Evolutionary conservation across 2,797 vertebrate species (phyloP).

Genomic region (Cirrhinus mrigala): DNA sequence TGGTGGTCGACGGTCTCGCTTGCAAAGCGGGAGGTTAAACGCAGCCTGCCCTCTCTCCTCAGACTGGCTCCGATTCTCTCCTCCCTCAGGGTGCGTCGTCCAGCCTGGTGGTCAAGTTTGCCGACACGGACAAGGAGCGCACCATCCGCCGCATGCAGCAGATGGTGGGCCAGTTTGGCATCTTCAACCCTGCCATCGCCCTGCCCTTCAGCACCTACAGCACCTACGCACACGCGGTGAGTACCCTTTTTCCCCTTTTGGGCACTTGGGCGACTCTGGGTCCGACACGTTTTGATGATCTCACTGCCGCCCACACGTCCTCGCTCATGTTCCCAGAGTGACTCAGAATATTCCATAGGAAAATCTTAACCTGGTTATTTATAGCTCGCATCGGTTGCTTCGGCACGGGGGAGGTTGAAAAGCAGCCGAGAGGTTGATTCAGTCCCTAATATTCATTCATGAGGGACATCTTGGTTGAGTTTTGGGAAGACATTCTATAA

Average conservation of each 20-base stretch:
- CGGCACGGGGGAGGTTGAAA: conserved; percentile 59
- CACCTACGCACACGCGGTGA: conserved; percentile 98
- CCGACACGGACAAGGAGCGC: conserved; percentile 99
- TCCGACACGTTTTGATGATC: conserved; percentile 72
- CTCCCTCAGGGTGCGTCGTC: conserved; percentile 92
- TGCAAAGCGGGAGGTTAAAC: conserved; percentile 63
- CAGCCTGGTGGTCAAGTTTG: conserved; percentile 99
- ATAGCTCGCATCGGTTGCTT: conserved; percentile 45
- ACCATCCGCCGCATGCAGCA: conserved; percentile 98
- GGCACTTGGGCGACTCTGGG: conserved; percentile 57
- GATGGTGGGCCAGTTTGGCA: conserved; percentile 99
- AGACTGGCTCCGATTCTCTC: conserved; percentile 62
- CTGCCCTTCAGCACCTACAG: conserved; percentile 98
- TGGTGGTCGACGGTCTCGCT: conserved; percentile 24
- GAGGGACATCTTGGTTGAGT: neutral
- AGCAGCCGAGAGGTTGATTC: conserved; percentile 8
- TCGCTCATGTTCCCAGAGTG: conserved; percentile 68
- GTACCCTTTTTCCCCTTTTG: conserved; percentile 71
- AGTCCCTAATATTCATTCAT: conserved; percentile 31
- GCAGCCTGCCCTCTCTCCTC: conserved; percentile 60
- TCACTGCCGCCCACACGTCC: conserved; percentile 67
- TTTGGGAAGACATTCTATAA: neutral
- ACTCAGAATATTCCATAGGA: conserved; percentile 71
- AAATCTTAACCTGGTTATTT: conserved; percentile 52
- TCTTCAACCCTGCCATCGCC: conserved; percentile 94